Evolutionary conservation across 1,140 invertebrate genomes (phyloP), one percentile per base, ranked within the genome.

Genomic region (Triops cancriformis): DNA sequence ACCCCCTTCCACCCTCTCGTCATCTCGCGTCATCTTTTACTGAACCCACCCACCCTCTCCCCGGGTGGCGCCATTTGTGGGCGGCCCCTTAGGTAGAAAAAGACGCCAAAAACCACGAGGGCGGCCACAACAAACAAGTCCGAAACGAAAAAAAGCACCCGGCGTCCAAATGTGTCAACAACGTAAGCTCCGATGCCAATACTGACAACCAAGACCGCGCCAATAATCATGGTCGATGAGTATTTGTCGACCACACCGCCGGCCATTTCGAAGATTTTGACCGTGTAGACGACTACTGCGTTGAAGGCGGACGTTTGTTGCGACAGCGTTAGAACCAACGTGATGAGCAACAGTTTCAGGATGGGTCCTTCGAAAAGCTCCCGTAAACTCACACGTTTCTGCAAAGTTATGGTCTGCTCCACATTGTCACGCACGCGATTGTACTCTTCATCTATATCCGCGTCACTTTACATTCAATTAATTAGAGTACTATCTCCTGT

Each of bases 261-360:
- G 9, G 92, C 88, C 6, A 86, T 86, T 1, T 84, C 81, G 81
- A 92, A 94, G 81, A 93, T 94, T 1, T 85, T 86, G 51, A 90
- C 88, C 77, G 92, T 90, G 83, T 93, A 94, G 84, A 94, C 94
- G 18, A 95, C 87, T 1, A 96, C 90, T 1, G 92, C 91, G 83
- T 94, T 94, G 81, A 93, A 93, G 26, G 93, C 93, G 80, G 91
- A 94, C 77, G 96, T 85, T 84, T 98, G 95, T 87, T 97, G 95
- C 87, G 97, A 94, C 82, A 94, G 90, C 95, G 97, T 97, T 27
- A 98, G 86, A 1, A 92, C 92, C 12, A 97, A 83, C 0, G 92
- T 90, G 42, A 97, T 92, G 0, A 90, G 81, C 18, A 96, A 82
- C 0, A 93, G 91, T 80, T 90, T 92, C 12, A 92, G 80, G 81